phyloP scores from a whole-genome alignment of 2,797 vertebrate genomes.

The Spea hammondii region DNA sequence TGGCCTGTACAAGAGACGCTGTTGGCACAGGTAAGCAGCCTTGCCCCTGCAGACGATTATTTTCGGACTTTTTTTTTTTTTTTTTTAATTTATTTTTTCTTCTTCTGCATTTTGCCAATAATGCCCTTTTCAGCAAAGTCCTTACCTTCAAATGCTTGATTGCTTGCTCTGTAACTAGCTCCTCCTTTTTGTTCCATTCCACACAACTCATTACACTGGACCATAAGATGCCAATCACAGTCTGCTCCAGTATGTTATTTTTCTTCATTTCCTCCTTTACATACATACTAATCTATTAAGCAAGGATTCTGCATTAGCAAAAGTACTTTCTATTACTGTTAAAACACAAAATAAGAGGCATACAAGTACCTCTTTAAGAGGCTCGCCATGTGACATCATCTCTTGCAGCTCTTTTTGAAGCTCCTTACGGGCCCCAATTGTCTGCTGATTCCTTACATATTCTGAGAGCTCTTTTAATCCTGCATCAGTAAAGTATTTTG shows the following conservation, averaged over 20 bases:
- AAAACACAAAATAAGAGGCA: too few relatives aligned
- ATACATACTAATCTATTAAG: constrained; percentile 81
- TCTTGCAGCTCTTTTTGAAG: constrained; percentile 95
- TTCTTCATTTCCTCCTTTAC: constrained; percentile 96
- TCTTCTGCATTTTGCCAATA: too few relatives aligned
- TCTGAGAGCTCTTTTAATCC: constrained; percentile 92
- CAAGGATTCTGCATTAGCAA: neutral
- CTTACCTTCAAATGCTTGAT: constrained; percentile 97
- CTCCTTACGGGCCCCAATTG: constrained; percentile 90
- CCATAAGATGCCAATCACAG: constrained; percentile 89
- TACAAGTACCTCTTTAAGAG: constrained; percentile 84
- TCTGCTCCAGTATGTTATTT: constrained; percentile 85
- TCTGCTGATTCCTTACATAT: constrained; percentile 93
- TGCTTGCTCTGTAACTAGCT: constrained; percentile 96
- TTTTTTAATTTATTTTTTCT: too few relatives aligned
- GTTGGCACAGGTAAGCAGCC: too few relatives aligned
- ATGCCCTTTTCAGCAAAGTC: neutral
- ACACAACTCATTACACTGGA: constrained; percentile 91
- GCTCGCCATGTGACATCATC: constrained; percentile 87
- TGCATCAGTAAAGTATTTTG: constrained; percentile 94
- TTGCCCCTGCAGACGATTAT: too few relatives aligned
- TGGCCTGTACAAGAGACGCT: too few relatives aligned
- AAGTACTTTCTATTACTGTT: too few relatives aligned
- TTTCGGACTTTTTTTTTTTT: too few relatives aligned
- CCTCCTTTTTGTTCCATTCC: constrained; percentile 98